phyloP scores from a whole-genome alignment of 2,113 vertebrate species.

The Falco punctatus region DNA sequence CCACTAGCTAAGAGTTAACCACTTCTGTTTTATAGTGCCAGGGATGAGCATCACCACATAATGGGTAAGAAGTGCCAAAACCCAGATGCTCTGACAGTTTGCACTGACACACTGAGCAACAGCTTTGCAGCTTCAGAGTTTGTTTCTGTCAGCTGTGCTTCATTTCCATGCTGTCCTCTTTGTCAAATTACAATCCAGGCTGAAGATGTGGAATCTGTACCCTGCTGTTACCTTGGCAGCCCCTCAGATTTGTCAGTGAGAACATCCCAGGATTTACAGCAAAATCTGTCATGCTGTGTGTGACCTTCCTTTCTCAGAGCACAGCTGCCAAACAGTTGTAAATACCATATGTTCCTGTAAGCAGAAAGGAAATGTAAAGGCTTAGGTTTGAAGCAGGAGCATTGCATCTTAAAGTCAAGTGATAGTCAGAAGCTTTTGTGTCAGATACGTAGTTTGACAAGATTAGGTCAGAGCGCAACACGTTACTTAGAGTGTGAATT shows the following conservation, averaged over 20 bases:
- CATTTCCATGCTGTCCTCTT: neutral
- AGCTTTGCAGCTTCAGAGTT: constrained; percentile 23
- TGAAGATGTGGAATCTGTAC: constrained; percentile 9
- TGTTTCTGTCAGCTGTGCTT: constrained; percentile 9
- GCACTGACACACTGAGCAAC: neutral
- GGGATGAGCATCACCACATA: neutral
- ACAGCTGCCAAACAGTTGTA: constrained; percentile 45
- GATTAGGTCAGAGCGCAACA: neutral
- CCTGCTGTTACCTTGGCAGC: constrained; percentile 53
- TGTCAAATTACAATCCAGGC: neutral
- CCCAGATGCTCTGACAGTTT: neutral
- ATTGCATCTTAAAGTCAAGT: neutral
- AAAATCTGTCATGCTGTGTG: constrained; percentile 14
- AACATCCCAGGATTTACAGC: constrained; percentile 14
- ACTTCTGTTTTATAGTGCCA: neutral
- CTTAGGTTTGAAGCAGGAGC: neutral
- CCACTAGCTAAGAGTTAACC: neutral
- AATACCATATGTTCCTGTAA: constrained; percentile 9
- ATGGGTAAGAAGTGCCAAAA: neutral
- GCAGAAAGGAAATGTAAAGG: neutral
- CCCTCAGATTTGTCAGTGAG: constrained; percentile 21
- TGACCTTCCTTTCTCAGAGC: constrained; percentile 18
- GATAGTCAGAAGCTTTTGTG: neutral
- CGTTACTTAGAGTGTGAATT: neutral
- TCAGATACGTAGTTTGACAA: neutral